Evolutionary conservation across 2,113 vertebrate species (phyloP), one percentile per base, ranked within the genome.

Genomic region (Nycticorax nycticorax): DNA sequence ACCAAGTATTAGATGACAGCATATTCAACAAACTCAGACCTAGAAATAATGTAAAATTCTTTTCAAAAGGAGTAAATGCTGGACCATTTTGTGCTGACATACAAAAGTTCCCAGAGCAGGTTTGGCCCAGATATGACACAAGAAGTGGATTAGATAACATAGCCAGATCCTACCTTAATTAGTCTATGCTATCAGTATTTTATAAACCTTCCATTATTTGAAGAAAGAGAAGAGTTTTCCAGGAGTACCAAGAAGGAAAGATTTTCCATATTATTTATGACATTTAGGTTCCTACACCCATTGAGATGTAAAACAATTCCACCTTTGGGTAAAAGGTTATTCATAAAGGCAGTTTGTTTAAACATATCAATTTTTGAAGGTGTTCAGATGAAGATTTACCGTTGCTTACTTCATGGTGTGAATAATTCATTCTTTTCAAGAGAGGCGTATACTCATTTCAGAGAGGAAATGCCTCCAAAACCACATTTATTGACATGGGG

Each of bases 361-460:
- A 94, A 87, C 33, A 67, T 78, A 84, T 35, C 67, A n/a, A 94
- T 53, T 94, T 96, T 85, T 95, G 62, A 66, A 94, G 84, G 74
- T 95, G 84, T 95, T 93, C 73, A 85, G 69, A 82, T 91, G 84
- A 95, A 97, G 81, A 97, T 85, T 94, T 95, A 93, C 73, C 47
- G 56, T 69, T 95, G 66, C 26, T 94, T 89, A 59, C 30, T 85
- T 14, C 0, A 76, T 20, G 15, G 71, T 88, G 71, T 95, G 91
- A 96, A 93, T 97, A 97, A 96, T 95, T 89, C 41, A 97, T 91
- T 91, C 39, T 96, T 97, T 94, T 93, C 77, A 85, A 95, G 62
- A 79, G 32, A 95, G 32, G 26, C 33, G 27, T 89, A 76, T 48
- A 59, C 56, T 78, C 45, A 66, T 92, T 95, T 93, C 64, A 82